These are phyloP conservation scores for Syngnathus typhle DNA, from an alignment of 2,113 vertebrate genomes.

Conservation along the genomic window DNA sequence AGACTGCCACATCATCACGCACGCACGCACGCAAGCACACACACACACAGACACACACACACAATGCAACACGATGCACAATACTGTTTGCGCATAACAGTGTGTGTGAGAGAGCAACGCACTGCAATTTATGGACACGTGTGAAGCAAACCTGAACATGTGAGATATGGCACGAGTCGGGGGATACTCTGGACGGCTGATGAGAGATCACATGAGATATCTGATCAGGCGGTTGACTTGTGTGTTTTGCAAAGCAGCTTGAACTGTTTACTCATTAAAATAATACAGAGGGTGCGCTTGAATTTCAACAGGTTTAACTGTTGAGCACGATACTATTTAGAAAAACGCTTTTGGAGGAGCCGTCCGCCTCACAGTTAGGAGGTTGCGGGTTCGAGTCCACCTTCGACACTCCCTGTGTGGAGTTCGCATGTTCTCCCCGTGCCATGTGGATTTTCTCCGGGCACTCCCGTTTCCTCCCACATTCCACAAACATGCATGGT, in stretches of 20 bases:
- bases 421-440: too few relatives aligned
- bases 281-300: background rate
- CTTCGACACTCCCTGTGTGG: too few relatives aligned
- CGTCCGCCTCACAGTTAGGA: too few relatives aligned
- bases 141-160: constrained; percentile 53
- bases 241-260: background rate
- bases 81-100: background rate
- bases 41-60: background rate
- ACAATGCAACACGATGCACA: too few relatives aligned
- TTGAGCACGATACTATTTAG: background rate
- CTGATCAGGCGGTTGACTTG: background rate
- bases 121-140: constrained; percentile 2
- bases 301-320: background rate
- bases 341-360: too few relatives aligned
- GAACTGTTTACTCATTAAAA: background rate
- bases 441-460: too few relatives aligned
- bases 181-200: constrained; percentile 68
- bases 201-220: too few relatives aligned
- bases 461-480: too few relatives aligned
- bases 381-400: too few relatives aligned
- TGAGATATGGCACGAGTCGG: constrained; percentile 34
- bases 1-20: background rate
- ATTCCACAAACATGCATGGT: too few relatives aligned
- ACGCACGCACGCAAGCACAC: constrained; percentile 20
- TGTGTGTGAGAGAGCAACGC: background rate